phyloP scores from a whole-genome alignment of 2,797 vertebrate genomes.

The Chromis chromis region DNA sequence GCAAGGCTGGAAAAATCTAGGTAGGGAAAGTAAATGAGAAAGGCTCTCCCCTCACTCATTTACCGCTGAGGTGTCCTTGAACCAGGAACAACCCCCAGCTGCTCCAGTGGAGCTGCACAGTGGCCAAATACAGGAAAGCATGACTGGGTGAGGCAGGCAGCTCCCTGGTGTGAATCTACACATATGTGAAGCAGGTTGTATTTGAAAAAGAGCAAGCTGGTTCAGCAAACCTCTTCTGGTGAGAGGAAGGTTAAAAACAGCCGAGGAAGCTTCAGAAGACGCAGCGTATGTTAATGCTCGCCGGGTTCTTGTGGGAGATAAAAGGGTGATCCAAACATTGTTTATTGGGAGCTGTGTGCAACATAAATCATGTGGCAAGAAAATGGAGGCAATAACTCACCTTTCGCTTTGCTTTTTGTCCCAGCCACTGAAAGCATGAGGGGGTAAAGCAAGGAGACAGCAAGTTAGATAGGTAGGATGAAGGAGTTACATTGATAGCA shows the following conservation, averaged over 20 bases:
- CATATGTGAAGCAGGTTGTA: constrained; percentile 61
- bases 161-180: constrained; percentile 64
- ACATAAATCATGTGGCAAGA: constrained; percentile 85
- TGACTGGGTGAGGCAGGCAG: constrained; percentile 51
- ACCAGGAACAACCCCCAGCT: constrained; percentile 63
- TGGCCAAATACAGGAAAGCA: constrained; percentile 53
- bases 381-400: constrained; percentile 91
- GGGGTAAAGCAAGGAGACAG: constrained; percentile 86
- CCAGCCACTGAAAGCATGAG: constrained; percentile 91
- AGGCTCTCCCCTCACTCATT: constrained; percentile 43
- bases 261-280: constrained; percentile 54
- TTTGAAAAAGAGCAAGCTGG: constrained; percentile 31
- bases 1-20: constrained; percentile 46
- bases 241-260: constrained; percentile 48
- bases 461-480: constrained; percentile 82
- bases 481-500: constrained; percentile 52
- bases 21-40: constrained; percentile 57
- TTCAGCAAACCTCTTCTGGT: constrained; percentile 37
- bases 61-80: constrained; percentile 71
- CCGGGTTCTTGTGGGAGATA: constrained; percentile 76
- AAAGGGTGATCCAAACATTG: constrained; percentile 78
- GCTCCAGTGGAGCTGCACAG: constrained; percentile 68
- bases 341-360: constrained; percentile 81
- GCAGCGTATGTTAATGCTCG: constrained; percentile 79
- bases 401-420: constrained; percentile 96